Percentiles rank a stretch among this genome's conserved stretches.
phyloP scores from a whole-genome alignment of 2,797 vertebrate genomes.

The Centropyge bicolor region DNA sequence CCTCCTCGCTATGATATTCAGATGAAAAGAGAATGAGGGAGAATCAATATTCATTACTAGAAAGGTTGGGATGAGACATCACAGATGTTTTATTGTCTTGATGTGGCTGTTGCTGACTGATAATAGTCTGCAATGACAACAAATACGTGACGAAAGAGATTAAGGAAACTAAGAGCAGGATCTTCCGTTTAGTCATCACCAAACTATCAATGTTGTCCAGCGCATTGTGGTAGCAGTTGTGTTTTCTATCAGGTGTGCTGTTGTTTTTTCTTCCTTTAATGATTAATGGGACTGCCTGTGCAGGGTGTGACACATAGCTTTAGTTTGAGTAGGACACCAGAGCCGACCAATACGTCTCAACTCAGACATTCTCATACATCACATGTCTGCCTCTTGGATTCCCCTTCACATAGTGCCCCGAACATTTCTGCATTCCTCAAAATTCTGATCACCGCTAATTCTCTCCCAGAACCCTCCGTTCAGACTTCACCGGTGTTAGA shows the following conservation, averaged over 20 bases:
- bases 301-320: conserved; percentile 70
- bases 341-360: conserved; percentile 34
- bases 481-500: conserved; percentile 56
- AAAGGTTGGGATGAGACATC: conserved; percentile 22
- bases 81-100: conserved; percentile 9
- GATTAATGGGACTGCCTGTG: conserved; percentile 64
- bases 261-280: conserved; percentile 46
- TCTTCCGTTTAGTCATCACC: neutral
- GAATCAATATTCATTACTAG: conserved; percentile 22
- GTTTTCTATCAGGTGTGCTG: conserved; percentile 46
- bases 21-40: conserved; percentile 31
- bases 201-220: neutral
- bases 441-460: conserved; percentile 71
- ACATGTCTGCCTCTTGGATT: conserved; percentile 51
- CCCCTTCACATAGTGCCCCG: conserved; percentile 38
- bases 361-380: conserved; percentile 50
- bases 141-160: neutral
- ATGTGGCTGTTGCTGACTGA: neutral
- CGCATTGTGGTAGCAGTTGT: conserved; percentile 6
- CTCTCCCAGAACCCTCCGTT: conserved; percentile 39
- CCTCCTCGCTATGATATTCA: conserved; percentile 24
- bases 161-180: neutral
- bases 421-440: conserved; percentile 73
- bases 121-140: neutral
- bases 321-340: conserved; percentile 51